Percentiles rank a stretch among this genome's conserved stretches.
These are phyloP conservation scores for Leucoma salicis DNA, from an alignment of 2,888 invertebrate genomes.

Conservation along the genomic window DNA sequence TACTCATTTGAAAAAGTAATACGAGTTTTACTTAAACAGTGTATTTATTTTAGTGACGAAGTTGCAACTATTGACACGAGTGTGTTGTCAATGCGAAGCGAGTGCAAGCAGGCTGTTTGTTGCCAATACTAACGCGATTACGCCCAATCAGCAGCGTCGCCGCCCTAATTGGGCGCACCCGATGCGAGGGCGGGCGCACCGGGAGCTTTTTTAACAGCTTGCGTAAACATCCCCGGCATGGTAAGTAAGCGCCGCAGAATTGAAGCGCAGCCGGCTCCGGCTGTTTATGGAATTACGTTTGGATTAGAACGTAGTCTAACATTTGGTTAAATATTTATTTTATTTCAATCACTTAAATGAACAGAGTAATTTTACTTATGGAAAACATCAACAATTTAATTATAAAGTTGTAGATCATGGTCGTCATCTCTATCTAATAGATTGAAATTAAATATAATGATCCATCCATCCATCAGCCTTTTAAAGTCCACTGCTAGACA, in stretches of 20 bases:
- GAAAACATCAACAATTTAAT: too few relatives aligned
- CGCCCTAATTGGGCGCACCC: slow-evolving; percentile 77
- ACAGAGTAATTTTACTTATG: background rate
- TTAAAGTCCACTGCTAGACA: too few relatives aligned
- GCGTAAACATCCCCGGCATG: slow-evolving; percentile 52
- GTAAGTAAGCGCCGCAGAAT: slow-evolving; percentile 9
- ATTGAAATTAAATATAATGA: too few relatives aligned
- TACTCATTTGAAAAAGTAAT: too few relatives aligned
- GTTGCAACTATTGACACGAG: slow-evolving; percentile 4
- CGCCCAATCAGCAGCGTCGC: slow-evolving; percentile 78
- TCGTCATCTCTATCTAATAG: too few relatives aligned
- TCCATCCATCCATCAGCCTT: too few relatives aligned
- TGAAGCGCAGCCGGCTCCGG: slow-evolving; percentile 1
- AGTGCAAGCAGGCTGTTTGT: slow-evolving; percentile 53
- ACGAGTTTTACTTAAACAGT: background rate
- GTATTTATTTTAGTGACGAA: slow-evolving; percentile 2
- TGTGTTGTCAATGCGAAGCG: slow-evolving; percentile 17
- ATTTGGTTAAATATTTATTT: background rate
- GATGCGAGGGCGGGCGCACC: slow-evolving; percentile 66
- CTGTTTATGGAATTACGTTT: slow-evolving; percentile 18
- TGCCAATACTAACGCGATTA: slow-evolving; percentile 79
- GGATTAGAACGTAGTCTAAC: slow-evolving; percentile 7
- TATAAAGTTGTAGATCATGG: too few relatives aligned
- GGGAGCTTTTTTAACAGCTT: slow-evolving; percentile 76
- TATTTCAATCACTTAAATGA: background rate